A percentile compares a stretch with the other conserved stretches of the same genome.
Conservation (phyloP, 2,113 vertebrate genomes). For the Jacana jacana region DNA sequence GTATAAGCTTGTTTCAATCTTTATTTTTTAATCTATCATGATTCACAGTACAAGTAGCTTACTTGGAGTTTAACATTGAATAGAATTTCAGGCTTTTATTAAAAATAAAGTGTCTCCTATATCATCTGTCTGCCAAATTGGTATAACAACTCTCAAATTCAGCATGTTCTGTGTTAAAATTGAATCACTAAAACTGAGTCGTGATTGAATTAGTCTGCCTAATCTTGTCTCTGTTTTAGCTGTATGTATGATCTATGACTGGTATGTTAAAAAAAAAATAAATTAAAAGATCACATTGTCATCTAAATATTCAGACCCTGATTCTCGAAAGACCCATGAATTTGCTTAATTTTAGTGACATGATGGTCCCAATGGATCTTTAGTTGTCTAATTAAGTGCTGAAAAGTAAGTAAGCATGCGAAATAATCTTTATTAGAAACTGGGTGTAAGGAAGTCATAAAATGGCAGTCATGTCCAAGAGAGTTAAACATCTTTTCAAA, state of each 20-base stretch:
- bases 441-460: not conserved
- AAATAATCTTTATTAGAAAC: conserved; percentile 8
- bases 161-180: not conserved
- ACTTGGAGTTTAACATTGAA: not conserved
- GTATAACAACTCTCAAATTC: not conserved
- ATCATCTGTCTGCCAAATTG: not conserved
- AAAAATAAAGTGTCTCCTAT: not conserved
- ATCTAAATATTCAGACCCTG: not conserved
- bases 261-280: not conserved
- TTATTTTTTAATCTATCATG: not conserved
- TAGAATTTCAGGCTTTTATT: not conserved
- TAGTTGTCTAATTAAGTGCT: conserved; percentile 17
- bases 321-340: not conserved
- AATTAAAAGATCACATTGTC: not conserved
- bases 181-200: not conserved
- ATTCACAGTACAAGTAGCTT: not conserved
- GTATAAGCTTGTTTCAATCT: not conserved
- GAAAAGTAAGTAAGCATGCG: not conserved
- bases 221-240: not conserved
- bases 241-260: not conserved
- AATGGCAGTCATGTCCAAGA: not conserved
- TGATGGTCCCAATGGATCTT: not conserved
- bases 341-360: conserved; percentile 2
- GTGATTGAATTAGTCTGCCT: not conserved
- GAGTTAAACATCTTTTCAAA: conserved; percentile 26